Conservation (phyloP, 2,888 invertebrate genomes). For the Tetragonisca angustula region DNA sequence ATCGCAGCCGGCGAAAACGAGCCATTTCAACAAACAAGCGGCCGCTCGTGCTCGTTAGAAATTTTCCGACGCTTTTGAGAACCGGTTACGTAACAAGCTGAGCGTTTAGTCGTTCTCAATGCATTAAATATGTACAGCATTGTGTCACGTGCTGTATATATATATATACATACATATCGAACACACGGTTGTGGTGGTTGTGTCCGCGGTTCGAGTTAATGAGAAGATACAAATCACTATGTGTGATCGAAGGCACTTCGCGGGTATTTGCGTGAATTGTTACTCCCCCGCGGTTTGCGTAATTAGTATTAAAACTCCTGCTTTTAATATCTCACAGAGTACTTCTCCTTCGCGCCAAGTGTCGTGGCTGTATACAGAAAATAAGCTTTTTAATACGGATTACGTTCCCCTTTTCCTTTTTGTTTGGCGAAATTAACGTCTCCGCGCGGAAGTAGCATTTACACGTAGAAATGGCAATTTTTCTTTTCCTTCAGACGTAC, state of each 20-base stretch:
- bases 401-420: neutral
- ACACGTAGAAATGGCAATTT: neutral
- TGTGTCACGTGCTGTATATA: slow-evolving; percentile 9
- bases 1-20: neutral
- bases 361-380: neutral
- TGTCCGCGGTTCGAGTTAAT: slow-evolving; percentile 14
- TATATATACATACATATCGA: neutral
- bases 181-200: neutral
- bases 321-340: neutral
- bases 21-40: neutral
- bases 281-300: neutral
- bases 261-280: slow-evolving; percentile 9
- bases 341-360: neutral
- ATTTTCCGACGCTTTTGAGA: slow-evolving; percentile 18
- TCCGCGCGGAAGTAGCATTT: neutral
- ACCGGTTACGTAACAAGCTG: slow-evolving; percentile 25
- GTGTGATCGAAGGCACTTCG: neutral
- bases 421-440: neutral
- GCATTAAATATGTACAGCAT: slow-evolving; percentile 10
- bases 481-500: neutral
- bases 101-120: neutral
- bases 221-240: slow-evolving; percentile 26
- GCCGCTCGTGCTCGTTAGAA: neutral
- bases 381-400: neutral
- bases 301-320: neutral